Percentiles rank a stretch among this genome's conserved stretches.
These are phyloP conservation scores for Semicossyphus pulcher DNA, from an alignment of 2,113 vertebrate genomes.

Conservation along the genomic window DNA sequence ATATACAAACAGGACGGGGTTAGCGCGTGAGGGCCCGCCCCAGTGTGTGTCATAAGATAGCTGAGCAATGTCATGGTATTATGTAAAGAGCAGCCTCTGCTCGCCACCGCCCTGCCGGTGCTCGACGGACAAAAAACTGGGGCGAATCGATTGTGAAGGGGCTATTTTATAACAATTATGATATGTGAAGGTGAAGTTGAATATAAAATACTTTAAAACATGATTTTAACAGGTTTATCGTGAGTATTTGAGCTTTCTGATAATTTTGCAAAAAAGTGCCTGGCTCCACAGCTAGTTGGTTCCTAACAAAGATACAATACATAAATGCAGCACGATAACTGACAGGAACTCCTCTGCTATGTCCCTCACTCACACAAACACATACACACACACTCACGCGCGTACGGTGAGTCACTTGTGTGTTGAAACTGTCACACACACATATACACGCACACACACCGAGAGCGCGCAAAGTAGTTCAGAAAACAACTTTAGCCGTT, in stretches of 20 bases:
- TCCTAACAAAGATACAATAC: conserved; percentile 1
- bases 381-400: neutral
- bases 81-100: conserved; percentile 79
- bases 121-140: conserved; percentile 64
- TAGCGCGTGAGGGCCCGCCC: conserved; percentile 70
- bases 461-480: conserved; percentile 71
- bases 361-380: neutral
- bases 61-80: conserved; percentile 80
- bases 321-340: conserved; percentile 4
- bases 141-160: conserved; percentile 17
- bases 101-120: conserved; percentile 83
- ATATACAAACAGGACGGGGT: neutral
- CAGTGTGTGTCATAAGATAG: conserved; percentile 79
- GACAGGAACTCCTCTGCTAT: conserved; percentile 45
- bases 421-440: conserved; percentile 45
- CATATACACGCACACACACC: conserved; percentile 29
- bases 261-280: neutral
- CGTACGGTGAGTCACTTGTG: conserved; percentile 50
- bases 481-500: conserved; percentile 60
- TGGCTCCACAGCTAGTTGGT: neutral
- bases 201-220: neutral
- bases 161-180: neutral
- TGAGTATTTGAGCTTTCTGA: accelerated
- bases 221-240: neutral
- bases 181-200: neutral